Base-by-base conservation (phyloP, 1,140 invertebrate genomes). In the Glomeris maerens region DNA sequence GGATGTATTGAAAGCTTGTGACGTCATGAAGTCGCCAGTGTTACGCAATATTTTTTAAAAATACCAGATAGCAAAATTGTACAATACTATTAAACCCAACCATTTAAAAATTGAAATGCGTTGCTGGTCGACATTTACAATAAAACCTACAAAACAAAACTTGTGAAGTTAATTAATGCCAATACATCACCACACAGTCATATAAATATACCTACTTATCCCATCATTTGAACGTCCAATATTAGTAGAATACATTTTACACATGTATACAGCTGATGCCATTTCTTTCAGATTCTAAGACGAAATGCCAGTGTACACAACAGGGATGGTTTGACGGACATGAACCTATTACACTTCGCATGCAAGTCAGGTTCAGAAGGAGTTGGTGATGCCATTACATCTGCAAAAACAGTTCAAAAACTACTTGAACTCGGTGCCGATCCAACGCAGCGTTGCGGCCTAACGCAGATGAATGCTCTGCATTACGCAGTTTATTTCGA, bases 401-500 rank as follows among this genome's bases (percentile, higher is more conserved):
- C 65, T 21, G 50, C 57, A 5, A 51, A 54, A 36, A 57, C 64
- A 38, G 65, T 65, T 26, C 52, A 59, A 47, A 45, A 66, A 45
- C 58, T 76, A 3, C 44, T 75, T 20, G 58, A 63, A 13, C 60
- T 62, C 50, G 72, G 72, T 3, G 72, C 72, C 14, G 68, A 74
- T 61, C 58, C 69, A 13, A 64, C 67, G 52, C 65, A 72, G 29
- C 56, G 72, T 45, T 75, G 72, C 57, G 57, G 70, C n/a, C 75
- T 73, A 74, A 76, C 73, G 25, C 67, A 72, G 52, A 76, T 75
- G 73, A 70, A 71, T 29, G 67, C 73, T 21, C 57, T 75, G 27
- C 74, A 76, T 59, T 75, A 74, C 60, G 72, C 74, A 21, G 67
- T 71, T 2, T 74, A 72, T 56, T 76, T 74, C 59, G 72, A 75